phyloP scores from a whole-genome alignment of 2,797 vertebrate species.

The Pangasius djambal region DNA sequence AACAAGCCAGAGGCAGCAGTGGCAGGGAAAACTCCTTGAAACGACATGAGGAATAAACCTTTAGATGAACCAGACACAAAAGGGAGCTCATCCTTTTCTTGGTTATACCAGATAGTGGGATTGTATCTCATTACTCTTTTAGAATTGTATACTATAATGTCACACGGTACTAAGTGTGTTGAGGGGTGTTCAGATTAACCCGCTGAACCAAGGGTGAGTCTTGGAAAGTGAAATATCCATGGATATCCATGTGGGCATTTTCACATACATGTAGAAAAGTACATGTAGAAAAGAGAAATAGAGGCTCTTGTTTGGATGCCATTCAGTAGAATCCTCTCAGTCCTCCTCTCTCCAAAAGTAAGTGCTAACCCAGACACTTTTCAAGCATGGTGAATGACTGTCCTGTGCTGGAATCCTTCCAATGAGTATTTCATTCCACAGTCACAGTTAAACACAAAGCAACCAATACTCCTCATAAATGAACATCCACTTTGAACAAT shows the following conservation, averaged over 20 bases:
- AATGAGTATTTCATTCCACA: slow-evolving; percentile 26
- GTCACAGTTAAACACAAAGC: slow-evolving; percentile 42
- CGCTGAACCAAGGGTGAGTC: neutral
- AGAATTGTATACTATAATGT: neutral
- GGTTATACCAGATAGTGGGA: neutral
- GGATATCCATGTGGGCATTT: neutral
- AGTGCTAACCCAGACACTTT: slow-evolving; percentile 17
- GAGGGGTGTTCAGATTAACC: neutral
- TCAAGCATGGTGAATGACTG: slow-evolving; percentile 14
- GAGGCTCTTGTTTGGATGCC: neutral
- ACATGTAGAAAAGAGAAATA: slow-evolving; percentile 2
- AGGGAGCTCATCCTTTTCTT: neutral
- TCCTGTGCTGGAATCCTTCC: slow-evolving; percentile 29
- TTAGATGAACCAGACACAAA: slow-evolving; percentile 9
- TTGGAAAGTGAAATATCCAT: neutral
- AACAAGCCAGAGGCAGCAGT: slow-evolving; percentile 9
- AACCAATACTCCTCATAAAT: slow-evolving; percentile 21
- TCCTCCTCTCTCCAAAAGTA: slow-evolving; percentile 1
- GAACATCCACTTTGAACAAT: slow-evolving; percentile 42
- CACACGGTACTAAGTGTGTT: neutral
- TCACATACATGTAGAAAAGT: neutral
- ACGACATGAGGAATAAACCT: neutral
- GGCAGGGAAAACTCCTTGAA: neutral
- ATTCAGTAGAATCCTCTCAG: slow-evolving; percentile 16
- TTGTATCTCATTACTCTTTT: neutral